Evolutionary conservation across 2,113 vertebrate genomes (phyloP), one percentile per base, ranked within the genome.

Genomic region (Triplophysa dalaica): DNA sequence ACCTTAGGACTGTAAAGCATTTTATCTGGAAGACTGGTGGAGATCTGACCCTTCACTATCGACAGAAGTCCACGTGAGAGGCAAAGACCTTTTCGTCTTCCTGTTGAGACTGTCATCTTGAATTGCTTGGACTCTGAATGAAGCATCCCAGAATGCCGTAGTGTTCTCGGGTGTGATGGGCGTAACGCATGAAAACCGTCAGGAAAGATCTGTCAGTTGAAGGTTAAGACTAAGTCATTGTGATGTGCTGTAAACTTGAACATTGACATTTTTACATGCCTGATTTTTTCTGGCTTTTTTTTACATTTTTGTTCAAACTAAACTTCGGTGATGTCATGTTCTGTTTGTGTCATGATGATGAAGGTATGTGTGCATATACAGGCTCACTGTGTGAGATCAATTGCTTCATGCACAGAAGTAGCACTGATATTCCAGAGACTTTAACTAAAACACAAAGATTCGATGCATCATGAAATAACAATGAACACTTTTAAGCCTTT

Each of bases 21-120:
- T 99, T 99, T 93, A 96, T 99, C 87, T 99, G 97, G 97, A 99
- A 99, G 93, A 99, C 97, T 0, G 97, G 97, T 0, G 98, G 98
- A 1, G 98, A 99, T 87, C 94, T 99, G 88, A 99, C 98, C 0
- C 95, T 99, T 82, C 97, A 99, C 82, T 99, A 99, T 92, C 94
- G 95, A 54, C 98, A 99, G 94, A 99, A 97, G 84, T 97, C 92
- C 50, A 94, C 93, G 89, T 89, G 87, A 88, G 80, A 14, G 8
- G 16, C n/a, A 43, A 54, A 6, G 50, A 54, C 33, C 70, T 83
- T 82, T 75, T 69, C 84, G 80, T 76, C 86, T 69, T 82, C 85
- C 86, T 85, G 81, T 69, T 80, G 75, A 87, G 87, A 60, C 88
- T 16, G 45, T 65, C 70, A 45, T 29, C 43, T 29, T 13, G 2